These are phyloP conservation scores for Sebastes hubbsi DNA, from an alignment of 2,797 vertebrate species.

Conservation along the genomic window DNA sequence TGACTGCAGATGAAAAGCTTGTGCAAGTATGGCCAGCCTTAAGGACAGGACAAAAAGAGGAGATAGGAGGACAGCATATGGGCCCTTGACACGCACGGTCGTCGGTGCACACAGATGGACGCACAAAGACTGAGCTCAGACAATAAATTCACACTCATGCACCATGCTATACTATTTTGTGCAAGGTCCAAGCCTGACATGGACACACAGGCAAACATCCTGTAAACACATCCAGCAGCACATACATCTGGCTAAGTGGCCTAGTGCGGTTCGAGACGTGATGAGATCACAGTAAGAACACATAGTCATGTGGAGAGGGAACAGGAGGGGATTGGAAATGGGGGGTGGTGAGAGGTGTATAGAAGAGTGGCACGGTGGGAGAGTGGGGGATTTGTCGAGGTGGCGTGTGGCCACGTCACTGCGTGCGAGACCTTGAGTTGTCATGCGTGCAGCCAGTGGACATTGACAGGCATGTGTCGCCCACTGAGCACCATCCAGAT, in stretches of 20 bases:
- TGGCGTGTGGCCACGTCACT: conserved; percentile 50
- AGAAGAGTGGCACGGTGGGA: conserved; percentile 53
- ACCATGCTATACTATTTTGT: conserved; percentile 21
- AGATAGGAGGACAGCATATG: conserved; percentile 49
- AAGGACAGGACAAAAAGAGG: conserved; percentile 55
- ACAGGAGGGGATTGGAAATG: conserved; percentile 49
- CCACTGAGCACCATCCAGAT: conserved; percentile 79
- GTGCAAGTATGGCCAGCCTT: conserved; percentile 70
- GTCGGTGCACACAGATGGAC: conserved; percentile 54
- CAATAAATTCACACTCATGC: conserved; percentile 68
- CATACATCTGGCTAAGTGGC: conserved; percentile 47
- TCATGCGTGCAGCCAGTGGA: conserved; percentile 65
- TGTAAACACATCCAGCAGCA: conserved; percentile 40
- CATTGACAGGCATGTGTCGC: conserved; percentile 74
- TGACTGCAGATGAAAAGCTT: conserved; percentile 79
- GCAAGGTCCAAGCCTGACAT: conserved; percentile 16
- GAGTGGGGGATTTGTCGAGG: conserved; percentile 55
- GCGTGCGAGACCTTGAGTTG: conserved; percentile 23
- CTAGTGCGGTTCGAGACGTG: conserved; percentile 30
- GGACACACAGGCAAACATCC: conserved; percentile 4
- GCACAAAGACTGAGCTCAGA: conserved; percentile 46
- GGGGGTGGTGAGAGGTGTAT: conserved; percentile 49
- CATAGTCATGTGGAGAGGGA: conserved; percentile 48
- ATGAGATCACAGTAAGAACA: conserved; percentile 61
- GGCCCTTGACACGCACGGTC: conserved; percentile 62